A percentile compares a stretch with the other conserved stretches of the same genome.
Conservation (phyloP, 1,140 invertebrate genomes). For the Drosophila rhopaloa region DNA sequence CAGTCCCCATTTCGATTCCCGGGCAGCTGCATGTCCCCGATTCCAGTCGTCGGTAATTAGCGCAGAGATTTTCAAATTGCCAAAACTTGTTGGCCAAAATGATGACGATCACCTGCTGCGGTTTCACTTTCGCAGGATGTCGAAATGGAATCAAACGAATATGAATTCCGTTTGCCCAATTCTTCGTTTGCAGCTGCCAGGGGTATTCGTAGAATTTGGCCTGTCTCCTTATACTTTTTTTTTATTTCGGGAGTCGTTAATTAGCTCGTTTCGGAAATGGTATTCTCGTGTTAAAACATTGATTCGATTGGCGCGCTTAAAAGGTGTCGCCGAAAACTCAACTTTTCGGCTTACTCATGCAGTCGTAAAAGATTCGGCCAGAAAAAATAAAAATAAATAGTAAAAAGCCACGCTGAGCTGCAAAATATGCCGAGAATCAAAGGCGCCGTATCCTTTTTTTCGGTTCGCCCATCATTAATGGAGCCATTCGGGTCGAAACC, state of each 20-base stretch:
- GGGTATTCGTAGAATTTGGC: constrained; percentile 69
- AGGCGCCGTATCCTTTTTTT: constrained; percentile 67
- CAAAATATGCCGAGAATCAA: constrained; percentile 51
- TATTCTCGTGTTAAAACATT: constrained; percentile 82
- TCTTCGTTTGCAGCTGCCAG: constrained; percentile 63
- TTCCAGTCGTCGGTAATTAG: constrained; percentile 67
- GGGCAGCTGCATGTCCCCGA: constrained; percentile 36
- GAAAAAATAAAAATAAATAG: constrained; percentile 10
- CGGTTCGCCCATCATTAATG: constrained; percentile 45
- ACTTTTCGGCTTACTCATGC: constrained; percentile 37
- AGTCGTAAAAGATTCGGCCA: constrained; percentile 65
- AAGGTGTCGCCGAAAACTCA: constrained; percentile 70
- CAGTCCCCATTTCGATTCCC: neutral
- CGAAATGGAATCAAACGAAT: constrained; percentile 82
- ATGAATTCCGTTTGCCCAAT: constrained; percentile 64
- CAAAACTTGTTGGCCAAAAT: constrained; percentile 71
- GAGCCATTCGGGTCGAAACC: constrained; percentile 24
- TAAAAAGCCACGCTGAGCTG: constrained; percentile 1
- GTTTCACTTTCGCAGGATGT: constrained; percentile 80
- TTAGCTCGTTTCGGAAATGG: constrained; percentile 79
- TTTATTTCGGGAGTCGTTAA: constrained; percentile 70
- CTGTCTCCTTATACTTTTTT: constrained; percentile 40
- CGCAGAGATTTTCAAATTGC: constrained; percentile 84
- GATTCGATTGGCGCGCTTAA: constrained; percentile 82
- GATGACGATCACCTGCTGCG: constrained; percentile 48